Conservation (phyloP, 1,140 invertebrate genomes). For the Sminthurides bifidus region DNA sequence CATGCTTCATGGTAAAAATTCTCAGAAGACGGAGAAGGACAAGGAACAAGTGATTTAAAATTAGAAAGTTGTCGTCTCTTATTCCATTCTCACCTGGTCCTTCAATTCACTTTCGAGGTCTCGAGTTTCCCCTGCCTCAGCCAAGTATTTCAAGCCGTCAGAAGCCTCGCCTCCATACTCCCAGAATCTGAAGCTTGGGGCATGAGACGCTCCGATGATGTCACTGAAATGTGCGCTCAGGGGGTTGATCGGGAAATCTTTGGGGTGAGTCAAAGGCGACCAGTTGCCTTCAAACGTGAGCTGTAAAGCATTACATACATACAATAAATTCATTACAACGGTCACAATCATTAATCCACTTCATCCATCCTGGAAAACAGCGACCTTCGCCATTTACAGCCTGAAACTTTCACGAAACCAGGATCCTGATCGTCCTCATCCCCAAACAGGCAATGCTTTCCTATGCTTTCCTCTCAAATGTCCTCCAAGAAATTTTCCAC, state of each 20-base stretch:
- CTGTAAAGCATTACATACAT: constrained; percentile 42
- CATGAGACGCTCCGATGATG: constrained; percentile 90
- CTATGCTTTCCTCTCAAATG: too few relatives aligned
- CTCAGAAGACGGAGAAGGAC: too few relatives aligned
- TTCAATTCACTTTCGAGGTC: constrained; percentile 85
- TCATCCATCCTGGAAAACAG: background rate
- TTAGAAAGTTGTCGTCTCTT: background rate
- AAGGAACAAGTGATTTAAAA: background rate
- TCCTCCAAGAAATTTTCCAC: too few relatives aligned
- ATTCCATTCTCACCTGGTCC: constrained; percentile 46
- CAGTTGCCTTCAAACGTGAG: constrained; percentile 89
- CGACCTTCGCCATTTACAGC: background rate
- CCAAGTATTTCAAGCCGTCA: constrained; percentile 83
- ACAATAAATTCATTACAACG: background rate
- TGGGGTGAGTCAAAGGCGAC: constrained; percentile 91
- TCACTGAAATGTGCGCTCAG: constrained; percentile 97
- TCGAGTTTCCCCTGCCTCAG: constrained; percentile 83
- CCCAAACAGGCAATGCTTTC: too few relatives aligned
- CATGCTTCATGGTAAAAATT: too few relatives aligned
- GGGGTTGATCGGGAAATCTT: constrained; percentile 77
- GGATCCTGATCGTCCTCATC: too few relatives aligned
- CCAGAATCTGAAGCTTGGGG: constrained; percentile 84
- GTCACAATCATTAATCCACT: background rate
- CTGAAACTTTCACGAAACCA: too few relatives aligned
- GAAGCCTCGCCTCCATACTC: constrained; percentile 77